Conservation (phyloP, 2,113 vertebrate genomes). For the Scopus umbretta region DNA sequence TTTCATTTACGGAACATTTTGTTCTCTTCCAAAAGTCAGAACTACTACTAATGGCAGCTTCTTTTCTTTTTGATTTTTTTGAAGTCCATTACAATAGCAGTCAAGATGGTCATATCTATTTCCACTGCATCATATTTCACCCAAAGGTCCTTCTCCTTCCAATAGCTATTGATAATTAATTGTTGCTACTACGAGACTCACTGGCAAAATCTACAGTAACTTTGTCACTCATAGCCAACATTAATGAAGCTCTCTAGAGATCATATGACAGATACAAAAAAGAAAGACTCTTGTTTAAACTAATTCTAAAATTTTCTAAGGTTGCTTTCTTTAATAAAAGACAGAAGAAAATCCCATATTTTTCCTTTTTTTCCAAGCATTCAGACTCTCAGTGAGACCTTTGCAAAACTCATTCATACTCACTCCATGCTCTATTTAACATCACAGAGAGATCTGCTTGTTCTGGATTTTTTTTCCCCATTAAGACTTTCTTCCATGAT, state of each 20-base stretch:
- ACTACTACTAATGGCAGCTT: slow-evolving; percentile 13
- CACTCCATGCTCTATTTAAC: not conserved
- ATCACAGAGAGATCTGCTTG: not conserved
- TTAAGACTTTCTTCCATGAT: not conserved
- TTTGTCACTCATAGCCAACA: not conserved
- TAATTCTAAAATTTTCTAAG: not conserved
- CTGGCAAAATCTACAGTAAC: not conserved
- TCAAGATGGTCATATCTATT: not conserved
- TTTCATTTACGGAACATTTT: slow-evolving; percentile 52
- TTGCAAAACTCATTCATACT: not conserved
- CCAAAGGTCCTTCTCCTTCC: not conserved
- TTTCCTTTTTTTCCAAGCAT: not conserved
- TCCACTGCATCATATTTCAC: not conserved
- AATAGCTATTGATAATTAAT: not conserved
- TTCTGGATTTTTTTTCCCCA: not conserved
- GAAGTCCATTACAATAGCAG: not conserved
- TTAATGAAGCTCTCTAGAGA: not conserved
- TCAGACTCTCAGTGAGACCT: not conserved
- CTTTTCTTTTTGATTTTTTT: not conserved
- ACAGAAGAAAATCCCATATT: not conserved
- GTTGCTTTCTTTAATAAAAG: not conserved
- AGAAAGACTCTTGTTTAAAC: not conserved
- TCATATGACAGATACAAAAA: not conserved
- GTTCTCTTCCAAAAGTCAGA: slow-evolving; percentile 41
- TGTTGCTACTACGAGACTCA: not conserved